These are phyloP conservation scores for Esox masquinongy DNA, from an alignment of 2,797 vertebrate genomes.

Conservation along the genomic window DNA sequence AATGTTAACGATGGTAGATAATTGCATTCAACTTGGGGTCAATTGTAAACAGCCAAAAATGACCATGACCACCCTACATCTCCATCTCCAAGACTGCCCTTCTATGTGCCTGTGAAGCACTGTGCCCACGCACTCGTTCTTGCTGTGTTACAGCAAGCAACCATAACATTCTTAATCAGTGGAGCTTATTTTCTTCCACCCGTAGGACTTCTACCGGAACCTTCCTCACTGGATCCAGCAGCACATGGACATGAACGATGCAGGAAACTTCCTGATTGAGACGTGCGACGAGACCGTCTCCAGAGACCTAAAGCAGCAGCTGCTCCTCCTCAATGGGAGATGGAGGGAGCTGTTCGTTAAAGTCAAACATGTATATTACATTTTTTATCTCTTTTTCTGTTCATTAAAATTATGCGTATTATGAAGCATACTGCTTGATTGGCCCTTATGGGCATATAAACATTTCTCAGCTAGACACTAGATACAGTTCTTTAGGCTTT, in stretches of 20 bases:
- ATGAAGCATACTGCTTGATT: not conserved
- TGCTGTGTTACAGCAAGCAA: too few species aligned
- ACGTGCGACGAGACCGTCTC: slow-evolving; percentile 95
- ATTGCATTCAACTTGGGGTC: too few species aligned
- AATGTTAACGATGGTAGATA: too few species aligned
- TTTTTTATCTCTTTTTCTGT: not conserved
- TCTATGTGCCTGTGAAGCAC: too few species aligned
- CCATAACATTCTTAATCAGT: not conserved
- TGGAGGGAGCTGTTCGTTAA: slow-evolving; percentile 98
- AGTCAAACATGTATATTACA: slow-evolving; percentile 90
- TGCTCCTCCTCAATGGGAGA: slow-evolving; percentile 91
- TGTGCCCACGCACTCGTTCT: too few species aligned
- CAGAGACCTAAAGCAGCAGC: slow-evolving; percentile 94
- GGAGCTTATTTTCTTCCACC: slow-evolving; percentile 20
- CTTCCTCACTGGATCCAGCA: slow-evolving; percentile 96
- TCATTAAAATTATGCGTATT: not conserved
- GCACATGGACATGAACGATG: slow-evolving; percentile 96
- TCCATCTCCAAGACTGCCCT: too few species aligned
- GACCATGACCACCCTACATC: too few species aligned
- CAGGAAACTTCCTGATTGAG: slow-evolving; percentile 98
- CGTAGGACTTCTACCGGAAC: slow-evolving; percentile 93
- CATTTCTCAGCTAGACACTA: not conserved
- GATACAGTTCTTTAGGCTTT: not conserved
- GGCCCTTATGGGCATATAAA: not conserved
- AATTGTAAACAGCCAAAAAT: too few species aligned